Conservation (phyloP, 2,797 vertebrate species). For the Bovichtus variegatus region DNA sequence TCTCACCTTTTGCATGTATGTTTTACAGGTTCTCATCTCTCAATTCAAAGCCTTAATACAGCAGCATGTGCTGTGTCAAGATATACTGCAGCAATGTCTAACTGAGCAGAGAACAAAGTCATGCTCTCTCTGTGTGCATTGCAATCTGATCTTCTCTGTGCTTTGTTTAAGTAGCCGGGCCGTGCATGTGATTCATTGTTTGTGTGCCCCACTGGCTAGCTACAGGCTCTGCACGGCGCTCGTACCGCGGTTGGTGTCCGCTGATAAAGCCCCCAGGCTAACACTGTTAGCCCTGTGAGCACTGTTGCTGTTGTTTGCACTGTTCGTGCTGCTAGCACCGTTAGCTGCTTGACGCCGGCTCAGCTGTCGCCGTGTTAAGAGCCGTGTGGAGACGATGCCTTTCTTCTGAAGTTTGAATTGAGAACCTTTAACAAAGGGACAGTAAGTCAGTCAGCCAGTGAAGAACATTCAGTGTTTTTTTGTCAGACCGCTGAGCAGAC, state of each 20-base stretch:
- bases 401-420: neutral
- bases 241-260: too few relatives aligned
- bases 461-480: constrained; percentile 27
- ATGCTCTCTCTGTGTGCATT: neutral
- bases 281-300: too few relatives aligned
- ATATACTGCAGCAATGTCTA: neutral
- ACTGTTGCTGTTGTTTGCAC: too few relatives aligned
- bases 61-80: neutral
- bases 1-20: constrained; percentile 2
- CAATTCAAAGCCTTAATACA: neutral
- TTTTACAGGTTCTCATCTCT: neutral
- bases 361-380: neutral
- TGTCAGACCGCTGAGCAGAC: constrained; percentile 14
- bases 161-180: too few relatives aligned
- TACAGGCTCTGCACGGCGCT: too few relatives aligned
- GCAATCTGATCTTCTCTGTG: too few relatives aligned
- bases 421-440: constrained; percentile 19
- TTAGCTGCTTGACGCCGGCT: neutral
- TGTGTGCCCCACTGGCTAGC: too few relatives aligned
- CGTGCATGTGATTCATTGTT: too few relatives aligned
- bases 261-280: too few relatives aligned
- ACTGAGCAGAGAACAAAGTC: neutral
- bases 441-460: constrained; percentile 13
- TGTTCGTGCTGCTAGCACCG: neutral
- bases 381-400: neutral